These are phyloP conservation scores for Pitta sordida DNA, from an alignment of 2,113 vertebrate species.

Conservation along the genomic window DNA sequence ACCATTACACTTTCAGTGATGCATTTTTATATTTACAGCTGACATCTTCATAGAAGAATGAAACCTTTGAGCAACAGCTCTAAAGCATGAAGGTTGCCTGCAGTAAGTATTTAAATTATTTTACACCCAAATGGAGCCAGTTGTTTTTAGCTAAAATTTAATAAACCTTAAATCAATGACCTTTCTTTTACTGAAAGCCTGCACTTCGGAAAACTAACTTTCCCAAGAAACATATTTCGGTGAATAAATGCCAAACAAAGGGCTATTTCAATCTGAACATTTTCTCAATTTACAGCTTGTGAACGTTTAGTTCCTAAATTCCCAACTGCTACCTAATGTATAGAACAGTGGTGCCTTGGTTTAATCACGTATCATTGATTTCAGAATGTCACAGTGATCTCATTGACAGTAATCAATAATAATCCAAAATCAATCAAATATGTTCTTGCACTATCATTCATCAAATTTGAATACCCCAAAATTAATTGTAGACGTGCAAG, in stretches of 20 bases:
- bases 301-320: conserved; percentile 66
- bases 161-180: conserved; percentile 77
- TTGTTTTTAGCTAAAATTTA: conserved; percentile 81
- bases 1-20: conserved; percentile 74
- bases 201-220: conserved; percentile 70
- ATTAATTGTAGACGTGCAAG: conserved; percentile 64
- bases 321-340: conserved; percentile 32
- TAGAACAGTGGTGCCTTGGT: conserved; percentile 48
- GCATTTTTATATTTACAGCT: conserved; percentile 82
- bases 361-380: conserved; percentile 79
- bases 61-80: conserved; percentile 70
- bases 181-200: conserved; percentile 71
- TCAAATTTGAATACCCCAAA: conserved; percentile 74
- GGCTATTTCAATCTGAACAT: conserved; percentile 67
- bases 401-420: conserved; percentile 80
- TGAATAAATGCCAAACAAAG: conserved; percentile 70
- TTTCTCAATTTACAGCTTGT: conserved; percentile 72
- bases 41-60: conserved; percentile 78
- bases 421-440: conserved; percentile 80
- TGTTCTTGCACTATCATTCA: conserved; percentile 69
- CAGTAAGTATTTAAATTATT: conserved; percentile 74
- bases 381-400: conserved; percentile 73
- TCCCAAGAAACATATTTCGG: conserved; percentile 70
- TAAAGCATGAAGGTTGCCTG: conserved; percentile 75
- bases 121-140: conserved; percentile 75